These are phyloP conservation scores for Leguminivora glycinivorella DNA, from an alignment of 1,140 invertebrate genomes.

Conservation along the genomic window DNA sequence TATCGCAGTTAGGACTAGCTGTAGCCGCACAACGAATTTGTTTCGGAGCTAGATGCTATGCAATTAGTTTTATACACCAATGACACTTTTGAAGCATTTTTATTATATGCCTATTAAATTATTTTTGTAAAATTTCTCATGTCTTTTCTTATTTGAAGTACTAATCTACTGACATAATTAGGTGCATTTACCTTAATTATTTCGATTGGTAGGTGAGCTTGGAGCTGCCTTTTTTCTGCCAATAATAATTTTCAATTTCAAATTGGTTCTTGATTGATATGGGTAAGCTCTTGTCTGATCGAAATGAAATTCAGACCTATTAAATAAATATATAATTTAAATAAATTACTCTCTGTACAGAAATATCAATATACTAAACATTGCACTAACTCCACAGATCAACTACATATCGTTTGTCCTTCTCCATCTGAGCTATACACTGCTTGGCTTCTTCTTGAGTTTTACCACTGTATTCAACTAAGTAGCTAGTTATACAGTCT, in stretches of 20 bases:
- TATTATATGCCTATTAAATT: conserved; percentile 78
- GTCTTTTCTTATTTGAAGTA: conserved; percentile 36
- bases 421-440: conserved; percentile 67
- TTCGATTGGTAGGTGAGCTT: no score
- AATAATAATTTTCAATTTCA: not conserved
- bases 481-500: conserved; percentile 79
- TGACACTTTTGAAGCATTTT: conserved; percentile 77
- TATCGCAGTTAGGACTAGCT: conserved; percentile 2
- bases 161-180: conserved; percentile 2
- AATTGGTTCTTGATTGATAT: not conserved
- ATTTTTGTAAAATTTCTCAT: conserved; percentile 71
- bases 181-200: not conserved
- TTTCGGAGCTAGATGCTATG: conserved; percentile 61
- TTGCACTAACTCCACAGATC: conserved; percentile 79
- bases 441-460: conserved; percentile 60
- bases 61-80: conserved; percentile 74
- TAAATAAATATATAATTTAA: conserved; percentile 13
- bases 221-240: no score
- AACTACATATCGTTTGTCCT: conserved; percentile 75
- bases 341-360: conserved; percentile 15
- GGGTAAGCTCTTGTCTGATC: not conserved
- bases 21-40: conserved; percentile 61
- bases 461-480: conserved; percentile 71
- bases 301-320: not conserved
- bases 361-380: conserved; percentile 16